Evolutionary conservation across 2,888 invertebrate species (phyloP).

Genomic region (Thalpophila matura): DNA sequence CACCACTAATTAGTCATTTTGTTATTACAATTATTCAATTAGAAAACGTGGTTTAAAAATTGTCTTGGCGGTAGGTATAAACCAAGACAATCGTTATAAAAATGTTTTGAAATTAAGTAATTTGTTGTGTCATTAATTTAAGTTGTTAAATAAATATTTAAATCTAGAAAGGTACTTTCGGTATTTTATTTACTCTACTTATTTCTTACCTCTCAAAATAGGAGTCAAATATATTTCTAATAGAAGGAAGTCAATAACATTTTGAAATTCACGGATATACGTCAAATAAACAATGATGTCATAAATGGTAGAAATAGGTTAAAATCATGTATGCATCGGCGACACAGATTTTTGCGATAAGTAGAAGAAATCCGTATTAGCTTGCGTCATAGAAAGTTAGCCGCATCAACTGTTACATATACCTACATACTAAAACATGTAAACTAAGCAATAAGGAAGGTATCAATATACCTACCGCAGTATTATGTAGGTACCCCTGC

Average conservation of each 20-base stretch:
- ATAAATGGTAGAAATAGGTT: constrained; percentile 23
- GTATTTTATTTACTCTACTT: neutral
- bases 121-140: constrained; percentile 44
- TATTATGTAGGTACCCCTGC: too few species aligned
- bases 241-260: neutral
- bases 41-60: too few species aligned
- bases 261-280: neutral
- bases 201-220: too few species aligned
- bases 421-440: constrained; percentile 42
- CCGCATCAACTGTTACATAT: constrained; percentile 52
- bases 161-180: neutral
- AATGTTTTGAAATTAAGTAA: too few species aligned
- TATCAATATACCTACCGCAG: constrained; percentile 28
- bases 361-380: constrained; percentile 55
- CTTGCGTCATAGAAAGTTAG: constrained; percentile 61
- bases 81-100: too few species aligned
- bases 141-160: constrained; percentile 57
- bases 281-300: constrained; percentile 5
- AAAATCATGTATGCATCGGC: constrained; percentile 49
- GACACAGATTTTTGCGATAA: constrained; percentile 57
- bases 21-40: too few species aligned
- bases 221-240: neutral
- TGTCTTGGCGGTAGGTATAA: too few species aligned
- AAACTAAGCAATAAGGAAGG: constrained; percentile 61
- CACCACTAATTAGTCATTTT: constrained; percentile 54